Percentiles rank a stretch among this genome's conserved stretches.
These are phyloP conservation scores for Aradus depressus DNA, from an alignment of 2,888 invertebrate species.

Conservation along the genomic window DNA sequence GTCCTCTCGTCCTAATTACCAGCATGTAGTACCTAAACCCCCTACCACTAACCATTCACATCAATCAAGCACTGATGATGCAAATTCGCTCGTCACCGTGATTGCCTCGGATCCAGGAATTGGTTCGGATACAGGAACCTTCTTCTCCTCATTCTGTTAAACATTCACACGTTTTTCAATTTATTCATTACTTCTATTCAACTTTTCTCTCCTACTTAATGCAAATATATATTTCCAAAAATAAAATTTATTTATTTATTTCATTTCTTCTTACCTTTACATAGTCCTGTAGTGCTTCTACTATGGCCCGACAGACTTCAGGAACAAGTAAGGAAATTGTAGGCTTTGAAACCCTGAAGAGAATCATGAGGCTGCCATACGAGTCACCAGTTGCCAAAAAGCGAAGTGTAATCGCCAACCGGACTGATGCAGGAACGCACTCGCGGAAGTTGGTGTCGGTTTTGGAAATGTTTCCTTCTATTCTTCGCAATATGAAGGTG, in stretches of 20 bases:
- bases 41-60: slow-evolving; percentile 3
- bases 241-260: slow-evolving; percentile 1
- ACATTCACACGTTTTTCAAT: slow-evolving; percentile 2
- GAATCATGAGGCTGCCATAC: slow-evolving; percentile 12
- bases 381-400: slow-evolving; percentile 18
- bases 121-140: slow-evolving; percentile 4
- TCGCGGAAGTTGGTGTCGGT: slow-evolving; percentile 14
- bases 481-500: slow-evolving; percentile 9
- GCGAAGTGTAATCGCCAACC: slow-evolving; percentile 11
- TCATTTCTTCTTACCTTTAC: slow-evolving; percentile 14
- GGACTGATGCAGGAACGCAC: slow-evolving; percentile 11
- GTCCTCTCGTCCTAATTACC: slow-evolving; percentile 1
- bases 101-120: slow-evolving; percentile 4
- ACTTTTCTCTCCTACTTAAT: no score
- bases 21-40: neutral
- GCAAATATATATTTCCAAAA: no score
- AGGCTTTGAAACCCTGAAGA: slow-evolving; percentile 15
- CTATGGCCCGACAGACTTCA: no score
- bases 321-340: slow-evolving; percentile 10
- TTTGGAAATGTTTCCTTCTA: slow-evolving; percentile 14
- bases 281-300: slow-evolving; percentile 9
- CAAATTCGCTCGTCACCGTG: slow-evolving; percentile 2
- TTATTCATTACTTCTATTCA: slow-evolving; percentile 1
- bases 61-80: slow-evolving; percentile 5
- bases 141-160: slow-evolving; percentile 5